Percentiles rank a stretch among this genome's conserved stretches.
phyloP scores from a whole-genome alignment of 2,113 vertebrate genomes.

The Boulengerochromis microlepis region DNA sequence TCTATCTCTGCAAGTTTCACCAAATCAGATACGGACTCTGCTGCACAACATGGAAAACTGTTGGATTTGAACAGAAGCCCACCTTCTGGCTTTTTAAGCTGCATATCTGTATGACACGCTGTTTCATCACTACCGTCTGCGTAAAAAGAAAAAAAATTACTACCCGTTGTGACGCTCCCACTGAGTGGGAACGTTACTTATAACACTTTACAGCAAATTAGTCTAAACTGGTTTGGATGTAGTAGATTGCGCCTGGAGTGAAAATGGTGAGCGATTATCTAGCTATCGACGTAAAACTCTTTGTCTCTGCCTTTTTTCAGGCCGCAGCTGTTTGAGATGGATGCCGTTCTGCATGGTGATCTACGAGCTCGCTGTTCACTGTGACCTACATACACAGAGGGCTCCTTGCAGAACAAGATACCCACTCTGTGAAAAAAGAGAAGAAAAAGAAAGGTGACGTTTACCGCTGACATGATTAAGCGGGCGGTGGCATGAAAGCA shows the following conservation, averaged over 20 bases:
- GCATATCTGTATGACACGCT: conserved; percentile 12
- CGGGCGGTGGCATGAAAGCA: not conserved
- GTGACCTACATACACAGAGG: conserved; percentile 43
- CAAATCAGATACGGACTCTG: conserved; percentile 18
- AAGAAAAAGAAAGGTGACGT: conserved; percentile 15
- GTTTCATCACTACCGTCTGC: conserved; percentile 41
- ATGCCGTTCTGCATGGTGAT: not conserved
- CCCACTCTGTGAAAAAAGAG: not conserved
- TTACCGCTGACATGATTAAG: conserved; percentile 12
- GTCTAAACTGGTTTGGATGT: not conserved
- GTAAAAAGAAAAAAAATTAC: not conserved
- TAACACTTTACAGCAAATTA: not conserved
- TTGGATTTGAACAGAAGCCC: conserved; percentile 22
- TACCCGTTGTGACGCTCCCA: not conserved
- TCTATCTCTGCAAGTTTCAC: not conserved
- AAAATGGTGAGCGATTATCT: not conserved
- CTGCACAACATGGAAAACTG: conserved; percentile 7
- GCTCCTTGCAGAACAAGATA: conserved; percentile 9
- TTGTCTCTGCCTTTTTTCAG: not conserved
- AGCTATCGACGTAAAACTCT: not conserved
- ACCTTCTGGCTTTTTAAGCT: conserved; percentile 28
- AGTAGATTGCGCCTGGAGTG: not conserved
- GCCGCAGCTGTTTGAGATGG: not conserved
- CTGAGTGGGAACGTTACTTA: not conserved
- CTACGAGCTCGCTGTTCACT: not conserved